These are phyloP conservation scores for Fregetta grallaria DNA, from an alignment of 2,113 vertebrate genomes.

Conservation along the genomic window DNA sequence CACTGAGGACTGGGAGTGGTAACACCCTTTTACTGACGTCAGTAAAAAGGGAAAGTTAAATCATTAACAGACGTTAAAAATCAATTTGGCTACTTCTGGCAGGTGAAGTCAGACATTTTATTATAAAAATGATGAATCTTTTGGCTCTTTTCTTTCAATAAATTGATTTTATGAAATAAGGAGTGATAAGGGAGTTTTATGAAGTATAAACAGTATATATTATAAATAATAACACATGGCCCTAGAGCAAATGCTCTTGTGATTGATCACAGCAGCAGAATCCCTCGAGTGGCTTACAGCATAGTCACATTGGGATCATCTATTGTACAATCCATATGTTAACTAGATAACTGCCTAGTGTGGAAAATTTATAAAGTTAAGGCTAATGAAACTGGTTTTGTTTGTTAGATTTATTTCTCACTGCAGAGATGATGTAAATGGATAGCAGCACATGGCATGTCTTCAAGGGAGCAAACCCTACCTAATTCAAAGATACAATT, in stretches of 20 bases:
- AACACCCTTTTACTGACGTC: slow-evolving; percentile 45
- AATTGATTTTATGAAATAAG: slow-evolving; percentile 38
- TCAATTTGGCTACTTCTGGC: slow-evolving; percentile 34
- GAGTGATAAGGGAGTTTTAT: slow-evolving; percentile 54
- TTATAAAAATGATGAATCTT: slow-evolving; percentile 47
- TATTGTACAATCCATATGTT: slow-evolving; percentile 19
- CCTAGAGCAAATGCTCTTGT: slow-evolving; percentile 11
- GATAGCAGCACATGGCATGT: background rate
- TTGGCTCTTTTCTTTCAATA: slow-evolving; percentile 49
- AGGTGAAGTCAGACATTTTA: slow-evolving; percentile 61
- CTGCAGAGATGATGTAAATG: slow-evolving; percentile 15
- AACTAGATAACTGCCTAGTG: slow-evolving; percentile 31
- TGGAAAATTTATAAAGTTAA: slow-evolving; percentile 32
- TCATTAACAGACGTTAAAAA: slow-evolving; percentile 59
- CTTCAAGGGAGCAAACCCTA: slow-evolving; percentile 12
- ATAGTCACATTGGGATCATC: slow-evolving; percentile 8
- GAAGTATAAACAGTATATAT: slow-evolving; percentile 38
- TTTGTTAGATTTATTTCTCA: slow-evolving; percentile 29
- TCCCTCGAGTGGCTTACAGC: slow-evolving; percentile 1
- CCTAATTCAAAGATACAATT: background rate
- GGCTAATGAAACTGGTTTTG: background rate
- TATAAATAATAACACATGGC: slow-evolving; percentile 57
- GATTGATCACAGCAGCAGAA: slow-evolving; percentile 52
- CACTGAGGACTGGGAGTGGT: background rate
- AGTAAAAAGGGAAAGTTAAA: slow-evolving; percentile 59